Base-by-base conservation (phyloP, 2,888 invertebrate species). In the Lypha dubia region DNA sequence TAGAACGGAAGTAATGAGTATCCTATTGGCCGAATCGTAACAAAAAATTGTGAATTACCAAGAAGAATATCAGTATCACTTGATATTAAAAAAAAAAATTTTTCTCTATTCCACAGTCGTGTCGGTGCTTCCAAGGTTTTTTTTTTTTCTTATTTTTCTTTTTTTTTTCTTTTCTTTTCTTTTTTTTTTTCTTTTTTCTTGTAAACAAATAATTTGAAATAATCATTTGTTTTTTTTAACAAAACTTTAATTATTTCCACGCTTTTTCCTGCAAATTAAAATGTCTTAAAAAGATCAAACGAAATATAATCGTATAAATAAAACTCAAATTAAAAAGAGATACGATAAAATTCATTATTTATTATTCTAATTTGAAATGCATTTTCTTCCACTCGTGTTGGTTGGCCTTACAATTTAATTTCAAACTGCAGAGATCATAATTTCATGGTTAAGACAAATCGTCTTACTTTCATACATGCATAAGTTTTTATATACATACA, bases 311-410 rank as follows among this genome's bases (percentile, higher is more conserved):
- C 28, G 17, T 13, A 58, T 3, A 68, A 70, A 60, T 41, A 79
- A 71, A 75, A 76, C 28, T 71, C 76, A 79, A 79, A 79, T 75
- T 79, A 79, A 76, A 71, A 84, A 17, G 35, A 38, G 44, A 58
- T 71, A 65, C 58, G 79, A 83, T 67, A 76, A 79, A 71, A 71
- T 71, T 67, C 63, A 79, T 83, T 70, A 79, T 83, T 75, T 83
- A 83, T 83, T 74, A 79, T 84, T 79, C 65, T 76, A 79, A 84
- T 79, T 84, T 79, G 79, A 79, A 24, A 84, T 84, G 79, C 62
- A 51, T 70, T 79, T 79, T 71, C 15, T 41, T 20, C 20, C 71
- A 65, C 24, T 41, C 6, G n/a, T n/a, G n/a, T n/a, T n/a, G 3
- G 24, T 11, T 65, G 65, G 35, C 51, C 60, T 44, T 44, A 67